Conservation (phyloP, 1,140 invertebrate species). For the Galendromus occidentalis region DNA sequence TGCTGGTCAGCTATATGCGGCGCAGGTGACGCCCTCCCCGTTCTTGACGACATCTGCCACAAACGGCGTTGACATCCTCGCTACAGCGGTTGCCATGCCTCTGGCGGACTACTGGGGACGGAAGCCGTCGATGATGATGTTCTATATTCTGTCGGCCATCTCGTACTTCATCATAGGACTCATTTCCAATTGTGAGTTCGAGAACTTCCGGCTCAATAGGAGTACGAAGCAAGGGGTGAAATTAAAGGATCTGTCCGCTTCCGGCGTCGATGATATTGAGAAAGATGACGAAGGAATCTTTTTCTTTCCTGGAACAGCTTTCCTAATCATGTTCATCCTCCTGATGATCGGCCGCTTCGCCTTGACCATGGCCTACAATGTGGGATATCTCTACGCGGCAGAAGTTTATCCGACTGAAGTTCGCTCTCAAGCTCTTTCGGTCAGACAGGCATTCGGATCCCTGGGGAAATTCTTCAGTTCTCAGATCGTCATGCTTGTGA, state of each 20-base stretch:
- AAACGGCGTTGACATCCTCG: neutral
- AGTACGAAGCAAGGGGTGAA: neutral
- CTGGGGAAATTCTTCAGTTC: constrained; percentile 56
- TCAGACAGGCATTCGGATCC: constrained; percentile 66
- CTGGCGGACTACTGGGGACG: neutral
- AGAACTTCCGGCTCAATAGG: too few relatives aligned
- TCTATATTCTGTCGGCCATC: neutral
- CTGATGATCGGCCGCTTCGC: constrained; percentile 51
- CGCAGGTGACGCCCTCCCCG: neutral
- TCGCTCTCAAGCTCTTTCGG: constrained; percentile 52
- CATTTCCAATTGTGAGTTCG: neutral
- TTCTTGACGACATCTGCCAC: constrained; percentile 5
- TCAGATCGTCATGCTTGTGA: constrained; percentile 54
- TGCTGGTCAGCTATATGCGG: neutral
- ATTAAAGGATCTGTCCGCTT: neutral
- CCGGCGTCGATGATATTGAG: too few relatives aligned
- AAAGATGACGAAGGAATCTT: too few relatives aligned
- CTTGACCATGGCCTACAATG: constrained; percentile 69
- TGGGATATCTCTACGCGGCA: constrained; percentile 65
- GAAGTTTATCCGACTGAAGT: constrained; percentile 67
- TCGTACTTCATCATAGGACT: neutral
- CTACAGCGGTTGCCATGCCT: constrained; percentile 3
- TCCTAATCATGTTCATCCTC: constrained; percentile 3
- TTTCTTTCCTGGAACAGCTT: neutral
- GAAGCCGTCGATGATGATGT: neutral